These are phyloP conservation scores for Trogon surrucura DNA, from an alignment of 2,113 vertebrate genomes.

Conservation along the genomic window DNA sequence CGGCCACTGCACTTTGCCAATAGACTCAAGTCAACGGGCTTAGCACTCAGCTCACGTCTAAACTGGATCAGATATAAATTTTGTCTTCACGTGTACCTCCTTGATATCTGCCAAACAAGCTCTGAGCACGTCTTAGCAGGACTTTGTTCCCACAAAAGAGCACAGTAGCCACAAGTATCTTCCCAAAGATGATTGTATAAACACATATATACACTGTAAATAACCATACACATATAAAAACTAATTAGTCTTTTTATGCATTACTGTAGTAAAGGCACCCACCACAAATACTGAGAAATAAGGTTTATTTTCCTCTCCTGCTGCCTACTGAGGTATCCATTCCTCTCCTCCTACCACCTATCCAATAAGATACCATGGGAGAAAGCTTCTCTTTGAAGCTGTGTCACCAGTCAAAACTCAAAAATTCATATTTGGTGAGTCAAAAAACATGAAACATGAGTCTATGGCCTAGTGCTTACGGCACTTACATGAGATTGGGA, in stretches of 20 bases:
- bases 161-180: not conserved
- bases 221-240: not conserved
- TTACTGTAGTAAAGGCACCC: not conserved
- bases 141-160: not conserved
- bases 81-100: not conserved
- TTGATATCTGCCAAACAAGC: not conserved
- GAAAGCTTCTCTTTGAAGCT: not conserved
- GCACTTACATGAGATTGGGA: not conserved
- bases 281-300: not conserved
- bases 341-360: not conserved
- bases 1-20: not conserved
- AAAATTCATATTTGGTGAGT: not conserved
- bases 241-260: not conserved
- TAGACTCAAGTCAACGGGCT: not conserved
- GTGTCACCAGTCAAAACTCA: not conserved
- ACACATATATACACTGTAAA: not conserved
- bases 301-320: not conserved
- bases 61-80: not conserved
- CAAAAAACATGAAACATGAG: not conserved
- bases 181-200: not conserved
- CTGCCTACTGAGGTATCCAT: not conserved
- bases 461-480: not conserved
- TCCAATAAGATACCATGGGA: not conserved
- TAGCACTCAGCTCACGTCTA: not conserved
- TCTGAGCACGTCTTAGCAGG: not conserved